Conservation (phyloP, 2,113 vertebrate species). For the Mustelus asterias region DNA sequence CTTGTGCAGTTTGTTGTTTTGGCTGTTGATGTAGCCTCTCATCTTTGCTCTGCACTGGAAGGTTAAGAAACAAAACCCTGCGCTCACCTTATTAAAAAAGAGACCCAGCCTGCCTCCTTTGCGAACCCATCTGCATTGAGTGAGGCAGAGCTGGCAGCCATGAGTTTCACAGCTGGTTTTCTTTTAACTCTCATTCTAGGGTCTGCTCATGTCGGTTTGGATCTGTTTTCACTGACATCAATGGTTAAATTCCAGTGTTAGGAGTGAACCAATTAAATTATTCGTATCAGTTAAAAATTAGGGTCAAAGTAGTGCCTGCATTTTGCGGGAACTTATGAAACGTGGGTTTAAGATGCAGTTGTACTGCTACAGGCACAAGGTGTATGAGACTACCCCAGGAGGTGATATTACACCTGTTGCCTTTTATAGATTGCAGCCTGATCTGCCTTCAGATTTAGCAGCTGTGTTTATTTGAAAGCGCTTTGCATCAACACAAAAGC, state of each 20-base stretch:
- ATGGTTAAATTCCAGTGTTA: background rate
- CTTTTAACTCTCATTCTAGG: background rate
- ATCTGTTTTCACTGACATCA: background rate
- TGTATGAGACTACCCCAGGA: background rate
- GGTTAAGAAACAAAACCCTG: background rate
- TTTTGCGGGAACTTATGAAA: background rate
- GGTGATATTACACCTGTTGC: slow-evolving; percentile 25
- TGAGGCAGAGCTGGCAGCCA: background rate
- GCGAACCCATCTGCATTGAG: background rate
- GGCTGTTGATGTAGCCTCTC: background rate
- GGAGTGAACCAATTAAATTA: background rate
- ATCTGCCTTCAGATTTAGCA: slow-evolving; percentile 19
- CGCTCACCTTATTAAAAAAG: background rate
- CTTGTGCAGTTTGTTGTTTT: background rate
- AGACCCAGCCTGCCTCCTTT: background rate
- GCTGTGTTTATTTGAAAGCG: slow-evolving; percentile 28
- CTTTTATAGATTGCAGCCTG: background rate
- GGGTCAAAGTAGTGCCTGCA: background rate
- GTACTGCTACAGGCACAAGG: background rate
- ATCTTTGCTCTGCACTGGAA: background rate
- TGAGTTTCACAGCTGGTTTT: background rate
- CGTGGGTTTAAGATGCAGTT: background rate
- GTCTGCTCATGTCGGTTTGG: background rate
- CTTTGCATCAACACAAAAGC: slow-evolving; percentile 26
- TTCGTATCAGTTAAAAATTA: background rate